Conservation (phyloP, 2,113 vertebrate genomes). For the Cottus gobio region DNA sequence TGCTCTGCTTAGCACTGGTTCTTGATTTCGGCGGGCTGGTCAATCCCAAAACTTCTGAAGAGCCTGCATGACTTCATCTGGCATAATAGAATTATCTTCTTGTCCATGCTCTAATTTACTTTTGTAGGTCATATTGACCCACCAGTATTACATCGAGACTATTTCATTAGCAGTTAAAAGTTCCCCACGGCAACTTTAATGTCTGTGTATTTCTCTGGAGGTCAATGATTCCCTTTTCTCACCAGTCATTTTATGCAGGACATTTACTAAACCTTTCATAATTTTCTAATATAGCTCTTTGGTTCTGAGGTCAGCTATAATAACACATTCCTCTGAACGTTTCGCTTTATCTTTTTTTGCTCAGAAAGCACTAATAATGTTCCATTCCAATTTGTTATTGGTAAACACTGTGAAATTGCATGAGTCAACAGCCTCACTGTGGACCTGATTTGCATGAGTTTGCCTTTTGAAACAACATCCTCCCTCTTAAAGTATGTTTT, state of each 20-base stretch:
- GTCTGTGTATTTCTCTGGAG: slow-evolving; percentile 56
- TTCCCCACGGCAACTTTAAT: slow-evolving; percentile 38
- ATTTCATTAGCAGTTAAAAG: neutral
- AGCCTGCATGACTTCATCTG: neutral
- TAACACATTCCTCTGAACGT: slow-evolving; percentile 64
- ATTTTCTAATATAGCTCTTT: slow-evolving; percentile 71
- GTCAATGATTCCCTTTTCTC: slow-evolving; percentile 40
- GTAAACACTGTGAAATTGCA: slow-evolving; percentile 79
- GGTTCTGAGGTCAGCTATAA: slow-evolving; percentile 62
- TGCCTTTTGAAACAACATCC: slow-evolving; percentile 70
- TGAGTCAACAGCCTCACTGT: slow-evolving; percentile 69
- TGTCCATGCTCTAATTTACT: neutral
- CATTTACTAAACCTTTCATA: slow-evolving; percentile 57
- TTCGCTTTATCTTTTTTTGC: slow-evolving; percentile 62
- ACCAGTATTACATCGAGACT: neutral
- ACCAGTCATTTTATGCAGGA: slow-evolving; percentile 47
- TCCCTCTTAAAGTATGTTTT: slow-evolving; percentile 72
- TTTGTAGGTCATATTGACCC: neutral
- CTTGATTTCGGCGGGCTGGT: too few relatives aligned
- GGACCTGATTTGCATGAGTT: slow-evolving; percentile 76
- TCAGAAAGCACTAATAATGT: slow-evolving; percentile 72
- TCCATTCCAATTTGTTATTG: slow-evolving; percentile 78
- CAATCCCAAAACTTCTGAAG: too few relatives aligned
- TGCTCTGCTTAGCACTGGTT: too few relatives aligned
- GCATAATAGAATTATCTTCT: neutral